A percentile compares a stretch with the other conserved stretches of the same genome.
These are phyloP conservation scores for Mizuhopecten yessoensis DNA, from an alignment of 1,140 invertebrate species.

Conservation along the genomic window DNA sequence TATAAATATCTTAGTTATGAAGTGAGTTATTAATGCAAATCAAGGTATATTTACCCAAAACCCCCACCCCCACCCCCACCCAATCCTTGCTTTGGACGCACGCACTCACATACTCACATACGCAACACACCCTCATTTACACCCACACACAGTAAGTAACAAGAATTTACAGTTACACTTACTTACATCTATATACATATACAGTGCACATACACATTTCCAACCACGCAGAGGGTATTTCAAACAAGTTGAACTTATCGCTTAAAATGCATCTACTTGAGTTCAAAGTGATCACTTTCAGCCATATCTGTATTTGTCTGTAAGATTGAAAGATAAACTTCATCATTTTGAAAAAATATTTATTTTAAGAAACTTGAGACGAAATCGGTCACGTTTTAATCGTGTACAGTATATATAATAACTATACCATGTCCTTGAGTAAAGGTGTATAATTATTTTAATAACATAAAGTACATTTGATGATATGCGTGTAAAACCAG, in stretches of 20 bases:
- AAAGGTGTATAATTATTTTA: background rate
- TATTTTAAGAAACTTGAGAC: background rate
- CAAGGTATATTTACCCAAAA: too few relatives aligned
- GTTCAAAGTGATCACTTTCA: background rate
- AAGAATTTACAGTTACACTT: too few relatives aligned
- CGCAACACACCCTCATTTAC: too few relatives aligned
- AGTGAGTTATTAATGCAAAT: too few relatives aligned
- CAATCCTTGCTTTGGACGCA: too few relatives aligned
- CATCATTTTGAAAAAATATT: background rate
- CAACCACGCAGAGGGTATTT: background rate
- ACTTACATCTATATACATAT: too few relatives aligned
- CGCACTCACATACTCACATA: too few relatives aligned
- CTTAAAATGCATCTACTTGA: background rate
- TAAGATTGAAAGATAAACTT: background rate
- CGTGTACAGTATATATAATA: background rate
- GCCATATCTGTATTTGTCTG: background rate
- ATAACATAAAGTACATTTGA: background rate
- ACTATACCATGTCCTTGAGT: background rate
- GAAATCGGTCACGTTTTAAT: background rate
- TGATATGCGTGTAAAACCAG: background rate
- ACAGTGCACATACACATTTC: too few relatives aligned
- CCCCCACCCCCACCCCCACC: too few relatives aligned
- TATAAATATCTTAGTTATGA: too few relatives aligned
- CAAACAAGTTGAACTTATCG: background rate
- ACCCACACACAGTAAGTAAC: too few relatives aligned